Base-by-base conservation (phyloP, 2,113 vertebrate genomes). In the Micromys minutus region DNA sequence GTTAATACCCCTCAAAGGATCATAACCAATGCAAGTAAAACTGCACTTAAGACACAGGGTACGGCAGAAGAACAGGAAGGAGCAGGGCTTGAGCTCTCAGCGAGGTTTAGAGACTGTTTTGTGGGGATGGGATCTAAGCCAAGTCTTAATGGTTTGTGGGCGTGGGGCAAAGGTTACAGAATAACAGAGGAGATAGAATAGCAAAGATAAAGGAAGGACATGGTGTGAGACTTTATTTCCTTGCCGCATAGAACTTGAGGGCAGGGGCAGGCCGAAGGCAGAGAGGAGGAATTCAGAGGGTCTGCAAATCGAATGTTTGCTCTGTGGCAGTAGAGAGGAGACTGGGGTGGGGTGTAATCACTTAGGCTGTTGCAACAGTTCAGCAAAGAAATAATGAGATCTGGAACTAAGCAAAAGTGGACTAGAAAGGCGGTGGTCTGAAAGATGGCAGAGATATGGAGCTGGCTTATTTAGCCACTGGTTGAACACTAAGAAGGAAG, bases 51-150 rank as follows among this genome's bases (percentile, higher is more conserved):
- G 50, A 79, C 12, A 94, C 39, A 77, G 81, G 74, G 55, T 42
- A 75, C 76, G 67, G n/a, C 31, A 61, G 39, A 85, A 75, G 74
- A 77, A 47, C 22, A 87, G 15, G 39, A 45, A 31, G 81, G 29
- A 85, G n/a, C 71, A n/a, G 88, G 47, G 80, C 29, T 57, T 85
- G 36, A 45, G 36, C 65, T 47, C 26, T 34, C 19, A 71, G 57
- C 59, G 79, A 91, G 31, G 34, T 76, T 93, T 67, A 19, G 34
- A 42, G n/a, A 89, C 8, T 24, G n/a, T 61, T 96, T 92, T 61
- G 22, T 88, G 57, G 50, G 80, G 75, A 61, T 15, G n/a, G 71
- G 74, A 63, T 79, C 61, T 90, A 86, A 87, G 57, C 63, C 1
- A 12, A 87, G 50, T 61, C 69, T 96, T 55, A 81, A 34, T 47